phyloP scores from a whole-genome alignment of 2,888 invertebrate species.

The Chrysotoxum bicinctum region DNA sequence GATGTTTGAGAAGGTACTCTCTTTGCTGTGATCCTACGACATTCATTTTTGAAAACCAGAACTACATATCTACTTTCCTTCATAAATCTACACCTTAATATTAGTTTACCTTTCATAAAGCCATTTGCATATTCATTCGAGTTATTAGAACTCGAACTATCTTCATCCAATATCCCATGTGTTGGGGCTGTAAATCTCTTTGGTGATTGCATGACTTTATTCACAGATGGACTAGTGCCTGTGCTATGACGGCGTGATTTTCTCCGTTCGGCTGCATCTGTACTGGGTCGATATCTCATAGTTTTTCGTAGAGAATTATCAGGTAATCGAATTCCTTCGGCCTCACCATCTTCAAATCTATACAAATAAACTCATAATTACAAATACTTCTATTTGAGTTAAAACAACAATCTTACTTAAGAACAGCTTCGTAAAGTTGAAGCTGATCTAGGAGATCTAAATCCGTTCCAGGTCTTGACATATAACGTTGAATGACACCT shows the following conservation, averaged over 20 bases:
- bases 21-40: too few relatives aligned
- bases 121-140: conserved; percentile 80
- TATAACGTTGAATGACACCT: conserved; percentile 91
- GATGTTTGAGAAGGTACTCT: too few relatives aligned
- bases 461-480: conserved; percentile 96
- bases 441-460: conserved; percentile 95
- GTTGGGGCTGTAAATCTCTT: conserved; percentile 78
- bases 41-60: too few relatives aligned
- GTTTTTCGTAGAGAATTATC: conserved; percentile 89
- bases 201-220: conserved; percentile 78
- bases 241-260: conserved; percentile 91
- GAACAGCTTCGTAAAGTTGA: conserved; percentile 96
- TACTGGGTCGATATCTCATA: conserved; percentile 85
- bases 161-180: conserved; percentile 80
- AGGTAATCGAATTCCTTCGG: conserved; percentile 83
- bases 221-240: conserved; percentile 84
- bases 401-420: conserved; percentile 86
- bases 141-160: conserved; percentile 83
- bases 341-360: conserved; percentile 83
- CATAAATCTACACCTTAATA: too few relatives aligned
- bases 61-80: too few relatives aligned
- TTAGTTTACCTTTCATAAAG: conserved; percentile 59
- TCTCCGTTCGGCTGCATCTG: conserved; percentile 86
- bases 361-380: neutral
- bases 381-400: neutral